These are phyloP conservation scores for Anoplopoma fimbria DNA, from an alignment of 2,113 vertebrate species.

Conservation along the genomic window DNA sequence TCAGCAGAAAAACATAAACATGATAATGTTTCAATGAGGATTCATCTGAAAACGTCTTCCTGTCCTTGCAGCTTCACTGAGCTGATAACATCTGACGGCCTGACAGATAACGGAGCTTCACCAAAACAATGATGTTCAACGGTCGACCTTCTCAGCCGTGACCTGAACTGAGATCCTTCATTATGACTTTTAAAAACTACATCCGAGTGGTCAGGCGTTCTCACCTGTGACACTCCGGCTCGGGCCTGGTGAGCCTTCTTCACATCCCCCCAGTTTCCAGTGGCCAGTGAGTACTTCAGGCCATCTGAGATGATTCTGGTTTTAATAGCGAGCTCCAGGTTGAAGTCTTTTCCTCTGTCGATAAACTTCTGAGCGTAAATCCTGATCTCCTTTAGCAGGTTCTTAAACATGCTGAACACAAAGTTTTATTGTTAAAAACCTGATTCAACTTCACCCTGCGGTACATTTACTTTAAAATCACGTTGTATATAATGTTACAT, in stretches of 20 bases:
- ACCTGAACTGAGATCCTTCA: no score
- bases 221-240: constrained; percentile 97
- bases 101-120: no score
- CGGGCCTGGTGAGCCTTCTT: constrained; percentile 99
- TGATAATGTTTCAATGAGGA: no score
- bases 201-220: no score
- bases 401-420: constrained; percentile 95
- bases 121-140: no score
- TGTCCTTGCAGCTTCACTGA: no score
- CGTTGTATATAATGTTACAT: background rate
- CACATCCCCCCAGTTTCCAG: constrained; percentile 99
- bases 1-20: background rate
- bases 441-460: background rate
- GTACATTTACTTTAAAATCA: background rate
- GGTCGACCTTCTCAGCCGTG: no score
- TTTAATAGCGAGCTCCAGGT: constrained; percentile 97
- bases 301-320: constrained; percentile 98
- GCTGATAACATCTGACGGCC: no score
- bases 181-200: no score
- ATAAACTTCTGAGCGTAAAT: constrained; percentile 99
- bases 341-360: constrained; percentile 97
- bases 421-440: background rate
- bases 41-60: no score
- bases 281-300: constrained; percentile 96
- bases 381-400: constrained; percentile 97